Evolutionary conservation across 2,113 vertebrate species (phyloP).

Genomic region (Butastur rufipennis): DNA sequence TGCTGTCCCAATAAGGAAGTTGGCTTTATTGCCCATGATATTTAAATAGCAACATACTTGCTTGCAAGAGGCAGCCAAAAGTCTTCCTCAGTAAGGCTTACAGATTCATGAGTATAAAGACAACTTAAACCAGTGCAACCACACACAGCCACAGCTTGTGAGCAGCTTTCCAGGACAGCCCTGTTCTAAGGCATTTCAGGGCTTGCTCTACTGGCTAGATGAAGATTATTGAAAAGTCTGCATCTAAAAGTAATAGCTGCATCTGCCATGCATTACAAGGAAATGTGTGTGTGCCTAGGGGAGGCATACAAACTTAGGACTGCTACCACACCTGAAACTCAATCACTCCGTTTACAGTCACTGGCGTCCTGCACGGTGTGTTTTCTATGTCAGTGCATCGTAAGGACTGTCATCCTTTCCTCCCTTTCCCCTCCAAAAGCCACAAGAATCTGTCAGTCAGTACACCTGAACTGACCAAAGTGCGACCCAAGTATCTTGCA

Average conservation of each 20-base stretch:
- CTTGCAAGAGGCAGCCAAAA: slow-evolving; percentile 10
- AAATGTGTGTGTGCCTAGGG: not conserved
- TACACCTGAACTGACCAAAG: not conserved
- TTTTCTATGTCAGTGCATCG: not conserved
- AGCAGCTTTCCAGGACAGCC: not conserved
- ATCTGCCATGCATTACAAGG: not conserved
- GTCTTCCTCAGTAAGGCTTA: not conserved
- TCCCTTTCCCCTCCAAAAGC: not conserved
- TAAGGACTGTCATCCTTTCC: not conserved
- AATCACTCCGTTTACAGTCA: not conserved
- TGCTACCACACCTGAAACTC: not conserved
- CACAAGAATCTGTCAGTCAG: not conserved
- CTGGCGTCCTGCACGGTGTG: not conserved
- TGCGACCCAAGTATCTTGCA: not conserved
- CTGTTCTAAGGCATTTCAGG: not conserved
- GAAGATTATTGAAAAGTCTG: not conserved
- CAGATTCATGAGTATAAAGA: not conserved
- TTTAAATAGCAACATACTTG: slow-evolving; percentile 1
- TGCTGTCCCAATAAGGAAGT: not conserved
- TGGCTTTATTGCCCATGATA: not conserved
- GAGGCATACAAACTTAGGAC: not conserved
- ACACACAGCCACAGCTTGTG: not conserved
- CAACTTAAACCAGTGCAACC: not conserved
- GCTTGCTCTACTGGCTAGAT: not conserved
- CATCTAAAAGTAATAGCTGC: not conserved